Evolutionary conservation across 2,888 invertebrate genomes (phyloP), one percentile per base, ranked within the genome.

Genomic region (Teinopalpus imperialis): DNA sequence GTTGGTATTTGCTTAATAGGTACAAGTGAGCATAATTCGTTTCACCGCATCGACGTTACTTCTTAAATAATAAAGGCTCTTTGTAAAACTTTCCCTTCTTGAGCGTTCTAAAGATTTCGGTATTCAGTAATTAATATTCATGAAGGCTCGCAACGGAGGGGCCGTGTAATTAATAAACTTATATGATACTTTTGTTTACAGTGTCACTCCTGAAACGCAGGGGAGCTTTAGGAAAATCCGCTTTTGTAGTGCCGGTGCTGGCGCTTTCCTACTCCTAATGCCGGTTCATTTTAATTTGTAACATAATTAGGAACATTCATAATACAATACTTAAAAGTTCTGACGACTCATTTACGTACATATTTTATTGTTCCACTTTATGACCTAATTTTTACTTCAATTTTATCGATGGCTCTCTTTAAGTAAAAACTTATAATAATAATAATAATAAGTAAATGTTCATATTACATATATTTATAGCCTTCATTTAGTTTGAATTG

Each of bases 161-260:
- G 79, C 74, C 77, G 76, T 83, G 86, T 88, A 87, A 88, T 88
- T 88, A 88, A 88, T 88, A 87, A 88, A 87, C 87, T 88, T 88
- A 87, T 88, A 87, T 87, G 87, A 86, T 87, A 86, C 87, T 88
- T 88, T 87, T 88, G 87, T 87, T 85, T 86, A 85, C 82, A 82
- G 81, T 87, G 85, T 87, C 85, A 83, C 76, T 81, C 59, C 71
- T 77, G 79, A 78, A 79, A 74, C 69, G 74, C 36, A 10, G 51
- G 55, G 54, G 50, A 43, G 50, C 43, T 43, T 48, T 18, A 5
- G 32, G 43, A 49, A 51, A 45, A 54, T 63, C 62, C 52, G 54
- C 61, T 61, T 64, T 68, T 67, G 69, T 65, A 52, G 10, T 18
- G 14, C 53, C 59, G 49, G 52, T 59, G 60, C 63, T 57, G 54